Evolutionary conservation across 2,888 invertebrate genomes (phyloP).

Genomic region (Pseudanteris insignis): DNA sequence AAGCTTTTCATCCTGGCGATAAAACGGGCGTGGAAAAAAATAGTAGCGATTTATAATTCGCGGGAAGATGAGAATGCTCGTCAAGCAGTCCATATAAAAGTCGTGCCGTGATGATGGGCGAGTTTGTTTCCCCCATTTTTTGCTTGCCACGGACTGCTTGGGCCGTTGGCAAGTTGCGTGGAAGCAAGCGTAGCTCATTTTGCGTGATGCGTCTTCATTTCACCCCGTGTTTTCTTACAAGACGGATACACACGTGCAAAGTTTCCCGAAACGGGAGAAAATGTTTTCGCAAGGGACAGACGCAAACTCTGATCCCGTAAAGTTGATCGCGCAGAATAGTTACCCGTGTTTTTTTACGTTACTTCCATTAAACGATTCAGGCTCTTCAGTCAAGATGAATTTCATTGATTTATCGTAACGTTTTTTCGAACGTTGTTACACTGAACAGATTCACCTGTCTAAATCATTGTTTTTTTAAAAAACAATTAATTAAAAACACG

Average conservation of each 20-base stretch:
- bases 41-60: conserved; percentile 17
- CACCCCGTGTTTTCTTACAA: conserved; percentile 38
- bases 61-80: conserved; percentile 3
- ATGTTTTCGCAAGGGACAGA: conserved; percentile 34
- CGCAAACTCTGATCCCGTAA: conserved; percentile 60
- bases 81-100: conserved; percentile 27
- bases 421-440: too few species aligned
- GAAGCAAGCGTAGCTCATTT: conserved; percentile 42
- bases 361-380: too few species aligned
- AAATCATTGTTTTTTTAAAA: too few species aligned
- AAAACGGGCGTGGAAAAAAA: conserved; percentile 12
- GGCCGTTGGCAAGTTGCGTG: conserved; percentile 23
- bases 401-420: too few species aligned
- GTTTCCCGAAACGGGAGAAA: conserved; percentile 28
- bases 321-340: conserved; percentile 44
- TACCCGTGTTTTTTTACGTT: too few species aligned
- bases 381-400: too few species aligned
- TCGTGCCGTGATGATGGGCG: conserved; percentile 35
- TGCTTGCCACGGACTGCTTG: neutral
- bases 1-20: conserved; percentile 12
- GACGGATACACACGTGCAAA: conserved; percentile 26
- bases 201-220: conserved; percentile 43
- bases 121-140: conserved; percentile 10
- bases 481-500: too few species aligned
- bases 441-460: too few species aligned